A percentile compares a stretch with the other conserved stretches of the same genome.
Evolutionary conservation across 2,888 invertebrate species (phyloP).

Genomic region (Limnephilus rhombicus): DNA sequence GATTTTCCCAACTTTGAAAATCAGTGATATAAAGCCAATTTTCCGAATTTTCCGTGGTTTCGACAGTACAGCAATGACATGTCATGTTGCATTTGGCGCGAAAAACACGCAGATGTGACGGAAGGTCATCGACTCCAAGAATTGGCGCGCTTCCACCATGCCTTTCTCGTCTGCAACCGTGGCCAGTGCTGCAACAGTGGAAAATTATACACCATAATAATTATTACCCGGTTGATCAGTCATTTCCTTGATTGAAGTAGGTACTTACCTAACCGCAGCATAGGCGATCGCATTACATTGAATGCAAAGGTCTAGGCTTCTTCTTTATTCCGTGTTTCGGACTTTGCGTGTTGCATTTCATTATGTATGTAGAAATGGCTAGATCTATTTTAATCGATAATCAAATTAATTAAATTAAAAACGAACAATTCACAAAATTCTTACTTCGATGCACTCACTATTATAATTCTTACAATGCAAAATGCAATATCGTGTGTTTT

Average conservation of each 20-base stretch:
- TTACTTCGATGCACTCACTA: no score
- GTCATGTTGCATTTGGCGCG: background rate
- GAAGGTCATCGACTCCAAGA: background rate
- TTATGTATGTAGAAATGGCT: background rate
- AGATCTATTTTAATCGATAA: no score
- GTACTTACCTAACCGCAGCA: background rate
- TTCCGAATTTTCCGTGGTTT: background rate
- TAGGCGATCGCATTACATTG: background rate
- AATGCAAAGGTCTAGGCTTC: background rate
- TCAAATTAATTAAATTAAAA: no score
- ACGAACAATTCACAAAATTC: no score
- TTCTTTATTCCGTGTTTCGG: background rate
- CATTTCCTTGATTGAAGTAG: background rate
- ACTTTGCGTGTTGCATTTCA: background rate
- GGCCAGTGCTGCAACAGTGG: background rate
- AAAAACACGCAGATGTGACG: background rate
- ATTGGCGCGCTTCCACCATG: background rate
- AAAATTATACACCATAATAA: background rate
- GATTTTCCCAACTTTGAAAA: no score
- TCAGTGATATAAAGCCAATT: background rate
- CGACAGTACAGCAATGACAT: background rate
- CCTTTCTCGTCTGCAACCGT: background rate
- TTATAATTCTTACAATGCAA: no score
- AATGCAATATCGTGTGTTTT: no score
- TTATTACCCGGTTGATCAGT: background rate